Evolutionary conservation across 2,888 invertebrate genomes (phyloP), one percentile per base, ranked within the genome.

Genomic region (Oegoconia quadripuncta): DNA sequence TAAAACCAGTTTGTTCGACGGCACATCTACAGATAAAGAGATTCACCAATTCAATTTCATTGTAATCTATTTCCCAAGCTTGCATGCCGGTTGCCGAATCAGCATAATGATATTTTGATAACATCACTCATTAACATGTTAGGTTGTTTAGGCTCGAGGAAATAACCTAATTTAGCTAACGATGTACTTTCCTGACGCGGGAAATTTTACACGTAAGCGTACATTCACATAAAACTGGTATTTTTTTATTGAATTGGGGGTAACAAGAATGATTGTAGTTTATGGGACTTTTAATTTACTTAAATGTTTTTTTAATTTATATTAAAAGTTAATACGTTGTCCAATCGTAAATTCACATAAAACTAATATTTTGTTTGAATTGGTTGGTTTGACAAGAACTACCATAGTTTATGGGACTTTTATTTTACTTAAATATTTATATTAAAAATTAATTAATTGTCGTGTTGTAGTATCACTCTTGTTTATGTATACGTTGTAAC

Each of bases 41-140:
- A 8, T 8, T 23, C n/a, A 6, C n/a, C 12, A 30, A 30, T 17
- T 30, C 13, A 22, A 22, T 14, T 32, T 32, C 22, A 12, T 23
- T 23, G 3, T 23, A 3, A 23, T 23, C 3, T 4, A n/a, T 23
- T 23, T 11, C 23, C 3, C 11, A n/a, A n/a, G 6, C 22, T 8
- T n/a, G 8, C 14, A 26, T 36, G 9, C 28, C 31, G 20, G 7
- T 23, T 18, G 13, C 8, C 30, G 14, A 18, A 33, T 39, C 30
- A 35, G 13, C 39, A 35, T 39, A 39, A 39, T 30, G 39, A 31
- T 26, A 27, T 39, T 39, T 39, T 39, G 34, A 39, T 39, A 39
- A 35, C 39, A 13, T 26, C 13, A 15, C 17, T 31, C 34, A 34
- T 39, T 39, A 39, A 18, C 28, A 17, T 29, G n/a, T 11, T 18